Evolutionary conservation across 2,797 vertebrate genomes (phyloP).

Genomic region (Agapornis canus): DNA sequence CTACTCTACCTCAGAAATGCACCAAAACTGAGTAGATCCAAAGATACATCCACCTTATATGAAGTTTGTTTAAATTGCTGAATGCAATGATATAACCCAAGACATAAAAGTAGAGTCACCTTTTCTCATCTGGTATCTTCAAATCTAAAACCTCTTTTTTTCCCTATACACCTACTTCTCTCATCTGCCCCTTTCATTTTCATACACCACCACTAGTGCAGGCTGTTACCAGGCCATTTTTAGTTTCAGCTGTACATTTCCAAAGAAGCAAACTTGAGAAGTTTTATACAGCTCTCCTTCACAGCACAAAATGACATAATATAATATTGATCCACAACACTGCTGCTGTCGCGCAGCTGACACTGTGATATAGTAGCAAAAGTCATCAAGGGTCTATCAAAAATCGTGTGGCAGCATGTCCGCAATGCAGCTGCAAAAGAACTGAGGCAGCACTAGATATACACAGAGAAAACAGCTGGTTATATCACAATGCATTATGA

Average conservation of each 20-base stretch:
- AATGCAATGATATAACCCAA: not conserved
- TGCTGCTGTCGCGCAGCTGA: slow-evolving; percentile 25
- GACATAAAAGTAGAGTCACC: not conserved
- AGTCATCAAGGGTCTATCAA: not conserved
- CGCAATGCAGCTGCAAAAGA: not conserved
- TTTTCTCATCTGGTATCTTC: not conserved
- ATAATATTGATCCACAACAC: not conserved
- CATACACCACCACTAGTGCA: not conserved
- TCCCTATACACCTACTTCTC: too few relatives aligned
- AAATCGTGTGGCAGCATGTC: not conserved
- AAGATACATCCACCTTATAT: rapidly evolving
- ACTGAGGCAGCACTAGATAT: not conserved
- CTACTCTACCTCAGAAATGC: not conserved
- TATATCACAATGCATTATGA: not conserved
- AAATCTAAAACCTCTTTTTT: not conserved
- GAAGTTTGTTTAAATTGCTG: rapidly evolving
- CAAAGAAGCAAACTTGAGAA: not conserved
- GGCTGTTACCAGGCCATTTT: not conserved
- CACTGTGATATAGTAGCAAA: not conserved
- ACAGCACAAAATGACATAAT: not conserved
- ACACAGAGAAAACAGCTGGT: not conserved
- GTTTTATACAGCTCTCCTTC: not conserved
- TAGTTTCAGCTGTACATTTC: not conserved
- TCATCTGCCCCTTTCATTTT: not conserved
- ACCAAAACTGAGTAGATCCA: not conserved